Base-by-base conservation (phyloP, 92 coral and sea anemone species). In the Phenganax stokvisi region DNA sequence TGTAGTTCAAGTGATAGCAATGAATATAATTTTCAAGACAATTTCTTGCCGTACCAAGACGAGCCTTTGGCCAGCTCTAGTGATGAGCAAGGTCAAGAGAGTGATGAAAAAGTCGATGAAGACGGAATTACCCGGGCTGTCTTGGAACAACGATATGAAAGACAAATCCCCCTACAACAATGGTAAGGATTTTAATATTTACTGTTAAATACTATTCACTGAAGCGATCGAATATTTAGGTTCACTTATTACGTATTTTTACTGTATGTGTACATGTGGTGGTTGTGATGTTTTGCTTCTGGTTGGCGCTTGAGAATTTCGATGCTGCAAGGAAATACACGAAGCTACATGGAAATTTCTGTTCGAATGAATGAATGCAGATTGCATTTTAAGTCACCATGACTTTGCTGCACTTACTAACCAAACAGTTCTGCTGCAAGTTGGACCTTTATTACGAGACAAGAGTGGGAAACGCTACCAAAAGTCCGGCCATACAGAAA, bases 401-500 rank as follows among this genome's bases (percentile, higher is more conserved):
- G 75, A 71, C 75, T 71, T 71, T 53, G 75, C 56, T 37, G 54
- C 75, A 71, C 56, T 71, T 11, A 64, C 70, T 3, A 20, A 53
- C 64, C 37, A n/a, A 29, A 56, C 79, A 15, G 79, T 74, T 8
- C 47, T 74, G 62, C 62, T 74, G 62, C 79, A 74, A 74, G 79
- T 74, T 74, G 79, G 79, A n/a, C 51, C 79, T 74, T 74, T 74
- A 17, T 47, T 74, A 56, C 16, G 47, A 55, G 65, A 56, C 63
- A 74, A 74, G n/a, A 74, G 62, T 56, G 79, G 79, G 37, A 74
- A 74, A 74, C 60, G 37, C 10, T 74, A 74, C 79, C 29, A 20
- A 29, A 74, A 74, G 51, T 74, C 9, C 56, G 79, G 79, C n/a
- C 79, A 74, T 27, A 74, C 64, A 54, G 79, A 74, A 74, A 74